Conservation (phyloP, 2,113 vertebrate genomes). For the Formicarius rufipectus region DNA sequence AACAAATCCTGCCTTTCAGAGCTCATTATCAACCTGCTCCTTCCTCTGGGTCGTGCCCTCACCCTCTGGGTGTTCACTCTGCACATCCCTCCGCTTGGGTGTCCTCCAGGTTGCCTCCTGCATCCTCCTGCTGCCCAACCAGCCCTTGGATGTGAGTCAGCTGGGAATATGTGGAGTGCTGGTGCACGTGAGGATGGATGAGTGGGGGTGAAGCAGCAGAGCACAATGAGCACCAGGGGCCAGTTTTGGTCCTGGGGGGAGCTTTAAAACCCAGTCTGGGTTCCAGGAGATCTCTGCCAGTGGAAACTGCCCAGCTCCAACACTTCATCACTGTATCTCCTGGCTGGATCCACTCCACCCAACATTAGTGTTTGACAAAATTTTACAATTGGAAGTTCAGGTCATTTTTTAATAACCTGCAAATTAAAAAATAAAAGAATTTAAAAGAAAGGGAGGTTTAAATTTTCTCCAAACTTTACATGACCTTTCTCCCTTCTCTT, state of each 20-base stretch:
- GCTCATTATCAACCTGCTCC: not conserved
- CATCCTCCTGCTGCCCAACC: not conserved
- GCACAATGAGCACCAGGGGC: constrained; percentile 5
- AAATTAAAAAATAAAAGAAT: not conserved
- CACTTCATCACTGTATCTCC: constrained; percentile 57
- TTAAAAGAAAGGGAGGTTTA: not conserved
- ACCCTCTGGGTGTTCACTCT: not conserved
- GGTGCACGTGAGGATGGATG: not conserved
- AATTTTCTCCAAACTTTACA: constrained; percentile 38
- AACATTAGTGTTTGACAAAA: not conserved
- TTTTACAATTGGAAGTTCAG: constrained; percentile 19
- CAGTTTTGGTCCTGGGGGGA: constrained; percentile 29
- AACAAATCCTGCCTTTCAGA: constrained; percentile 18
- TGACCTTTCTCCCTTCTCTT: constrained; percentile 9
- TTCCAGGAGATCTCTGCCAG: constrained; percentile 48
- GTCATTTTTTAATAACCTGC: constrained; percentile 14
- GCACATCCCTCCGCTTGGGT: not conserved
- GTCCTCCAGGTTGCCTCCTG: not conserved
- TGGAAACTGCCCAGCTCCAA: constrained; percentile 48
- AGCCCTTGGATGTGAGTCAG: not conserved
- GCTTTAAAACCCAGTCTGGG: constrained; percentile 35
- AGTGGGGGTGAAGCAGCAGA: not conserved
- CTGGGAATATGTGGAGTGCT: constrained; percentile 19
- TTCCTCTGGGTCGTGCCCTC: not conserved
- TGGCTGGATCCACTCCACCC: constrained; percentile 13